These are phyloP conservation scores for Octonoba sinensis DNA, from an alignment of 2,888 invertebrate genomes.

Conservation along the genomic window DNA sequence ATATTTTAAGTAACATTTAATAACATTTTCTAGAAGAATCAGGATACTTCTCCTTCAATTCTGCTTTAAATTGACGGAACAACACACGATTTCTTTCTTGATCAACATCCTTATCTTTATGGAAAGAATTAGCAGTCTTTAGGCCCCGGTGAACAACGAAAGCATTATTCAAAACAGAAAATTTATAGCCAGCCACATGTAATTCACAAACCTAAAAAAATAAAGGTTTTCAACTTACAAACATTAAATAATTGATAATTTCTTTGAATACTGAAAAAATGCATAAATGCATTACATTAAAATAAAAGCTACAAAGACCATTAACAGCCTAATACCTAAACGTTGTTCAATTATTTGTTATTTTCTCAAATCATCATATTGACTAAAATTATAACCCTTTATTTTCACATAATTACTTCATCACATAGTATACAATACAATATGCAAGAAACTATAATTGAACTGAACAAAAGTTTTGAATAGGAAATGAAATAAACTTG, in stretches of 20 bases:
- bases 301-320: too few species aligned
- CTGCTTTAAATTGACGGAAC: slow-evolving; percentile 74
- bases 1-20: slow-evolving; percentile 22
- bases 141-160: slow-evolving; percentile 75
- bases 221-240: neutral
- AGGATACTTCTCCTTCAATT: slow-evolving; percentile 75
- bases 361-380: too few species aligned
- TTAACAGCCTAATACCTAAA: too few species aligned
- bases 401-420: too few species aligned
- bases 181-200: slow-evolving; percentile 75
- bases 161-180: slow-evolving; percentile 75
- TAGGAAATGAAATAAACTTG: too few species aligned
- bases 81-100: slow-evolving; percentile 73
- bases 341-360: too few species aligned
- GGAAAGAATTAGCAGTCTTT: slow-evolving; percentile 73
- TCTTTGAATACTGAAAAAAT: neutral
- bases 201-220: slow-evolving; percentile 74
- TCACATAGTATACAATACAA: too few species aligned
- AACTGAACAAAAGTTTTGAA: too few species aligned
- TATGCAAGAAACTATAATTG: too few species aligned
- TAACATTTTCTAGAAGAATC: slow-evolving; percentile 73
- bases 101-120: slow-evolving; percentile 73
- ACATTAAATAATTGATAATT: neutral
- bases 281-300: neutral
- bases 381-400: too few species aligned